Evolutionary conservation across 2,797 vertebrate species (phyloP).

Genomic region (Acestrorhynchus altus): DNA sequence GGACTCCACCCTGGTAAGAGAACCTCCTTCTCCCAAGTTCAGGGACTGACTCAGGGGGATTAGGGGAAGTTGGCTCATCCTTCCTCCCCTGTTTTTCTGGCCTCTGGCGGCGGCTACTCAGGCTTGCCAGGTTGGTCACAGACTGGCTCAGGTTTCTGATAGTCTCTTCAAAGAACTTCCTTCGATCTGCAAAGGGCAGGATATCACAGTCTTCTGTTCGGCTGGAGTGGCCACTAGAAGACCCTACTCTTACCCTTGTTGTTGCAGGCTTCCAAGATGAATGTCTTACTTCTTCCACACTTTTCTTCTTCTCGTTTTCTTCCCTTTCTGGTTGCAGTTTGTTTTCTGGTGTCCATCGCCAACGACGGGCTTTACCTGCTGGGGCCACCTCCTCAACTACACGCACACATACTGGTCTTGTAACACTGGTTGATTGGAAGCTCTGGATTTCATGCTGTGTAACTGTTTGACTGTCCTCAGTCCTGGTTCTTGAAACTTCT

Average conservation of each 20-base stretch:
- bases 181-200: conserved; percentile 90
- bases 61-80: conserved; percentile 32
- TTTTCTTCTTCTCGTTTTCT: conserved; percentile 38
- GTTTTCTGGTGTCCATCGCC: conserved; percentile 88
- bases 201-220: conserved; percentile 81
- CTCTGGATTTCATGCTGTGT: conserved; percentile 38
- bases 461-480: conserved; percentile 31
- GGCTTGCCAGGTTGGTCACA: conserved; percentile 63
- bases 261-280: conserved; percentile 38
- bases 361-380: conserved; percentile 75
- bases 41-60: conserved; percentile 55
- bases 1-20: conserved; percentile 77
- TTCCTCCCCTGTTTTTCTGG: conserved; percentile 33
- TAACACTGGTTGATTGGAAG: conserved; percentile 22
- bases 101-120: conserved; percentile 67
- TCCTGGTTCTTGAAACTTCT: conserved; percentile 49
- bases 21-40: conserved; percentile 70
- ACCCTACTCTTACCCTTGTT: conserved; percentile 56
- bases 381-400: conserved; percentile 77
- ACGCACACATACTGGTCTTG: conserved; percentile 65
- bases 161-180: conserved; percentile 93
- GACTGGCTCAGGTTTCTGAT: conserved; percentile 75
- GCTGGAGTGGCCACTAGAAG: conserved; percentile 54
- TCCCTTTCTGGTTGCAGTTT: conserved; percentile 81
- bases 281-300: conserved; percentile 51